These are phyloP conservation scores for Euphydryas editha DNA, from an alignment of 2,888 invertebrate genomes.

Conservation along the genomic window DNA sequence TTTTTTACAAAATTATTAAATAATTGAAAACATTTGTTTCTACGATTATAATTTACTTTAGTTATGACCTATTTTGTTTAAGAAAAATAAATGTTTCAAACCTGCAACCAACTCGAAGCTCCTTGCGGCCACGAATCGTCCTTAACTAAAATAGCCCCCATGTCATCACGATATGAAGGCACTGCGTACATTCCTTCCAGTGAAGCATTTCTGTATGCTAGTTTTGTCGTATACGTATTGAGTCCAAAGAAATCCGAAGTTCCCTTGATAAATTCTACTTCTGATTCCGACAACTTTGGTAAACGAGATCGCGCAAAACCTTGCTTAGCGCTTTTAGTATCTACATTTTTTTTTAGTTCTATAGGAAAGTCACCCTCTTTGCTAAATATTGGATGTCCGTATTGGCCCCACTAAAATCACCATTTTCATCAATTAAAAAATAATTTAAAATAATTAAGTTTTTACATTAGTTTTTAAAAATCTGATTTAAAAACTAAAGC, in stretches of 20 bases:
- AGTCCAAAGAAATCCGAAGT: conserved; percentile 87
- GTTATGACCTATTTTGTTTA: no score
- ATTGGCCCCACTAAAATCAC: conserved; percentile 67
- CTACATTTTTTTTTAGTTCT: conserved; percentile 68
- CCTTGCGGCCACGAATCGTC: conserved; percentile 63
- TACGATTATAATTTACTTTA: no score
- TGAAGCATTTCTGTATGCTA: conserved; percentile 67
- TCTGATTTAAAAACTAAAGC: no score
- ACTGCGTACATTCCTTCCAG: conserved; percentile 63
- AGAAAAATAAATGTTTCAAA: no score
- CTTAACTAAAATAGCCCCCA: conserved; percentile 58
- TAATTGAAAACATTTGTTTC: no score
- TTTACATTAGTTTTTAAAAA: no score
- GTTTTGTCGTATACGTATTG: conserved; percentile 84
- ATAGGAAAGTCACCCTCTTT: conserved; percentile 78
- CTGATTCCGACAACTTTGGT: conserved; percentile 77
- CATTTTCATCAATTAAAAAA: no score
- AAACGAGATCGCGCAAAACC: conserved; percentile 73
- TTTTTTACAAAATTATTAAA: no score
- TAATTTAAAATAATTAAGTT: no score
- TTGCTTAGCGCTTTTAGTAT: conserved; percentile 72
- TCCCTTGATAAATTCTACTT: conserved; percentile 83
- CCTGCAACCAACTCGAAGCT: conserved; percentile 63
- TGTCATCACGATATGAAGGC: conserved; percentile 69
- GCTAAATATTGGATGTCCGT: conserved; percentile 72